Percentiles rank a stretch among this genome's conserved stretches.
Conservation (phyloP, 2,113 vertebrate species). For the Stomatorhinus ivindoensis region DNA sequence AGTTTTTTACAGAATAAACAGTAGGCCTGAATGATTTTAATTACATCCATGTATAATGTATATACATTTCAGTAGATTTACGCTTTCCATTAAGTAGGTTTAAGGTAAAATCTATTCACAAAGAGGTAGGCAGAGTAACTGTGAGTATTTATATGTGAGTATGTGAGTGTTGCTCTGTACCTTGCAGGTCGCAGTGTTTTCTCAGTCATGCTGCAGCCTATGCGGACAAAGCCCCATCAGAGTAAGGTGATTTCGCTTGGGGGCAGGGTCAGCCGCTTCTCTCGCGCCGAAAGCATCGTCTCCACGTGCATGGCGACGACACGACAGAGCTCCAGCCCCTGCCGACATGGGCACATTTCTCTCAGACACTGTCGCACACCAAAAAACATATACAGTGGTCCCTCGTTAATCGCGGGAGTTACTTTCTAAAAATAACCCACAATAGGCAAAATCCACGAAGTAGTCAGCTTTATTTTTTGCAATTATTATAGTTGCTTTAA, state of each 20-base stretch:
- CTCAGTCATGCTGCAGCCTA: not conserved
- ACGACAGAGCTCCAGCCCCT: constrained; percentile 91
- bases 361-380: not conserved
- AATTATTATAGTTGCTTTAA: no score
- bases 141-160: not conserved
- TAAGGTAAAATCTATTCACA: not conserved
- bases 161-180: not conserved
- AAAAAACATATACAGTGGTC: no score
- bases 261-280: constrained; percentile 81
- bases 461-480: no score
- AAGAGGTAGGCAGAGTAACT: constrained; percentile 11
- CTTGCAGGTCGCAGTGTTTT: not conserved
- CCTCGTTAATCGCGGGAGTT: no score
- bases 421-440: no score
- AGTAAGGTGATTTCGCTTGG: constrained; percentile 93
- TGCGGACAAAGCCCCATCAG: constrained; percentile 42
- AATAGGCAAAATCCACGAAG: no score
- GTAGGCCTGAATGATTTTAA: not conserved
- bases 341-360: constrained; percentile 21
- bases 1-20: constrained; percentile 18
- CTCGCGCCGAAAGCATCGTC: constrained; percentile 71
- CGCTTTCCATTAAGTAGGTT: not conserved
- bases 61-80: not conserved
- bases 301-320: constrained; percentile 88
- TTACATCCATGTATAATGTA: not conserved